phyloP scores from a whole-genome alignment of 2,888 invertebrate genomes.

The Sarcophaga variegata region DNA sequence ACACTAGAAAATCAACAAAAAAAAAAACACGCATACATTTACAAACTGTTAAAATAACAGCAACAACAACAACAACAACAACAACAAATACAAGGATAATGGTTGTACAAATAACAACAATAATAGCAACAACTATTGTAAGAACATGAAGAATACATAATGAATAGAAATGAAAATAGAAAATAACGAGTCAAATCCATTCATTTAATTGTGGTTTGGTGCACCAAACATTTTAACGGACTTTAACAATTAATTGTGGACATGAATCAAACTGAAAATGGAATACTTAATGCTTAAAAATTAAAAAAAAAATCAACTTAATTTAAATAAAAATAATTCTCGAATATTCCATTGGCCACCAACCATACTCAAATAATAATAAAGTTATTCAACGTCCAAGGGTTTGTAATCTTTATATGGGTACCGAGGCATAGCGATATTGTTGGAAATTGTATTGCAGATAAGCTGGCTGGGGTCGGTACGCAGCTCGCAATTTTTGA shows the following conservation, averaged over 20 bases:
- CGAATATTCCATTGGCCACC: no score
- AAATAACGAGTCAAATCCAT: conserved; percentile 12
- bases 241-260: neutral
- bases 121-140: conserved; percentile 48
- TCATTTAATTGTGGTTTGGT: neutral
- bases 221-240: neutral
- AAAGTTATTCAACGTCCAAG: no score
- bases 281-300: neutral
- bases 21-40: neutral
- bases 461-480: no score
- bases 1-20: neutral
- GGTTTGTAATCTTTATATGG: no score
- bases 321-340: no score
- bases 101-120: conserved; percentile 1
- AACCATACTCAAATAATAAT: no score
- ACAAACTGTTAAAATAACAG: neutral
- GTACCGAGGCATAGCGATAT: no score
- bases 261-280: neutral
- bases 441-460: no score
- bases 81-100: neutral
- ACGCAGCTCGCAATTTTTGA: no score
- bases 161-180: conserved; percentile 2
- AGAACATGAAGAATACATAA: neutral
- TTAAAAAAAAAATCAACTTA: no score
- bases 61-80: conserved; percentile 1